Evolutionary conservation across 2,113 vertebrate genomes (phyloP).

Genomic region (Tretioscincus oriximinensis): DNA sequence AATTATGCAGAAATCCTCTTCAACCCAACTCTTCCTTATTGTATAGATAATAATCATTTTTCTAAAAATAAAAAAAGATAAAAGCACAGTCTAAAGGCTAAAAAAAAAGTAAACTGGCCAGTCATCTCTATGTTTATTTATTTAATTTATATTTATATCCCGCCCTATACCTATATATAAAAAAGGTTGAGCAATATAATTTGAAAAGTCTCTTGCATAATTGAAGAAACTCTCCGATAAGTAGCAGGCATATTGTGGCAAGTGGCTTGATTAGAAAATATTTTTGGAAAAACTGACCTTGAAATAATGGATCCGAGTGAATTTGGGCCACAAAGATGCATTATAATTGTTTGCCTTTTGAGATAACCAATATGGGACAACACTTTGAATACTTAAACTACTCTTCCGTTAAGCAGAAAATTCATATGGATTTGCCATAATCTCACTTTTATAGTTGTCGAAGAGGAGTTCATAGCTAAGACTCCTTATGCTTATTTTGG

Average conservation of each 20-base stretch:
- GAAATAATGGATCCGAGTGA: neutral
- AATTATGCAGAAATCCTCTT: neutral
- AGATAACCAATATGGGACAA: neutral
- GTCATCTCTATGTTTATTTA: too few relatives aligned
- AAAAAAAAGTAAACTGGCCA: too few relatives aligned
- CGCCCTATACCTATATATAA: neutral
- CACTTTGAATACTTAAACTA: neutral
- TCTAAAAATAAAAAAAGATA: neutral
- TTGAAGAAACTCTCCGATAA: neutral
- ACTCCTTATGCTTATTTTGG: neutral
- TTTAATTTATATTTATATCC: too few relatives aligned
- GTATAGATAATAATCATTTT: neutral
- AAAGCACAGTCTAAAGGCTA: too few relatives aligned
- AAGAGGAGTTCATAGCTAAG: accelerated
- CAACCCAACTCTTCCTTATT: neutral
- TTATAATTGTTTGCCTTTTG: neutral
- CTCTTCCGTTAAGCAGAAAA: neutral
- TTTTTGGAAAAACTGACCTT: neutral
- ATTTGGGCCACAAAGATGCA: neutral
- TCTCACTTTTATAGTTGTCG: neutral
- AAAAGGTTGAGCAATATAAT: constrained; percentile 4
- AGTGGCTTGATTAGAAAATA: neutral
- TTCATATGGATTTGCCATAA: neutral
- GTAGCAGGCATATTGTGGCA: neutral
- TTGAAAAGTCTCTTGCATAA: neutral